Base-by-base conservation (phyloP, 2,797 vertebrate genomes). In the Chelidonichthys spinosus region DNA sequence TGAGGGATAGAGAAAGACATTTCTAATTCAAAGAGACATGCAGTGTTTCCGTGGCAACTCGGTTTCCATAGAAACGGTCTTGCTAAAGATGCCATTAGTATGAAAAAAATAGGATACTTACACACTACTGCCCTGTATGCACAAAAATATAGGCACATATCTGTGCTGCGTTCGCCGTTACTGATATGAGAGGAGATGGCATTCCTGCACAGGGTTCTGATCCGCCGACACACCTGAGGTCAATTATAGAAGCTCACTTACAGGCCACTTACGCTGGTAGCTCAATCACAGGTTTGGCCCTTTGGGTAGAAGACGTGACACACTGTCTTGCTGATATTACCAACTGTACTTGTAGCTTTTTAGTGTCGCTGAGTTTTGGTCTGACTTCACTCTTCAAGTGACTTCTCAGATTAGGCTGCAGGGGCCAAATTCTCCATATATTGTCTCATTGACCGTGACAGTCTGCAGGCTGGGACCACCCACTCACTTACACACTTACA, bases 1-100 rank as follows among this genome's bases (percentile, higher is more conserved):
- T 64, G 80, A 91, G 85, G 84, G 75, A 89, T 81, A 72, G 92
- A 90, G 89, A 82, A 93, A 96, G 95, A 95, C 95, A 95, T 96
- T 96, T 96, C 96, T 96, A 96, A 98, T 97, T 97, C 96, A 95
- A 96, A 96, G 92, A 97, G 96, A 96, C 94, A 92, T 94, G 93
- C 93, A 93, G 96, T 92, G 96, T 98, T 96, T 94, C 96, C 96
- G 94, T 98, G 95, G 95, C 94, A 98, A 98, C 97, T 86, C 92
- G 92, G 96, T 95, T 93, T 84, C 94, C 94, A 94, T 94, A 85
- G 94, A 93, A 94, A 95, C 93, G 72, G 81, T 91, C 90, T 84
- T 89, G 90, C 91, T 95, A 94, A 95, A 95, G 94, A 95, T 94
- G 92, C 94, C 92, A 95, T 95, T 94, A 94, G 90, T 92, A 92